phyloP scores from a whole-genome alignment of 2,113 vertebrate genomes.

The Lepus timidus region DNA sequence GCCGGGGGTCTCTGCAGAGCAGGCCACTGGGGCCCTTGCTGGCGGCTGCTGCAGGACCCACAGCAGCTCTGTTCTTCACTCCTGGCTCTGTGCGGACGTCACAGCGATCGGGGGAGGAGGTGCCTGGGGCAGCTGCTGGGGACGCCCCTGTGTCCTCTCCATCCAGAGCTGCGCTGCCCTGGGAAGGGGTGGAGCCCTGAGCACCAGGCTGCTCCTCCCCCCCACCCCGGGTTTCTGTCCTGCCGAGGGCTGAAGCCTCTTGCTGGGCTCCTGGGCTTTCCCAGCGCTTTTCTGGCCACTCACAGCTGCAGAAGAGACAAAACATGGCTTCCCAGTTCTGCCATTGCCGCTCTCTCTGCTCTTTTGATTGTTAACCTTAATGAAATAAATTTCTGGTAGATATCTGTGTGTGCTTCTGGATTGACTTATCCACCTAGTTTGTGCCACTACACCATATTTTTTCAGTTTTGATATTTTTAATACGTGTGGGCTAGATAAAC shows the following conservation, averaged over 20 bases:
- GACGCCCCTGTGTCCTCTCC: too few relatives aligned
- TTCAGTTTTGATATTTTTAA: not conserved
- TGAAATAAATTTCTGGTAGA: not conserved
- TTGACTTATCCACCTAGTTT: not conserved
- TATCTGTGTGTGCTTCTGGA: not conserved
- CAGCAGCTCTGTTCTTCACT: not conserved
- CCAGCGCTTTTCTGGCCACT: too few relatives aligned
- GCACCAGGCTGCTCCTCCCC: too few relatives aligned
- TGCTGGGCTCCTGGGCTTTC: not conserved
- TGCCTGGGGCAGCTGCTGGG: not conserved
- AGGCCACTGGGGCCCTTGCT: too few relatives aligned
- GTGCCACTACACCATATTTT: not conserved
- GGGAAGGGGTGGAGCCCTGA: too few relatives aligned
- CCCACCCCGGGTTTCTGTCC: not conserved
- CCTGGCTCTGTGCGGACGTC: not conserved
- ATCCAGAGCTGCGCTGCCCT: not conserved
- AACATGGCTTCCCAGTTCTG: not conserved
- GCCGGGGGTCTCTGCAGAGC: not conserved
- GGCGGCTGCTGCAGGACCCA: too few relatives aligned
- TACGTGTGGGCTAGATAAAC: too few relatives aligned
- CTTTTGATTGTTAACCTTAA: not conserved
- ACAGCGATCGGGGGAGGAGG: not conserved
- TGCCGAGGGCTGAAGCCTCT: fast-evolving
- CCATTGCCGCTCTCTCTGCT: too few relatives aligned
- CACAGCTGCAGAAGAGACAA: not conserved